Evolutionary conservation across 2,113 vertebrate genomes (phyloP).

Genomic region (Procavia capensis): DNA sequence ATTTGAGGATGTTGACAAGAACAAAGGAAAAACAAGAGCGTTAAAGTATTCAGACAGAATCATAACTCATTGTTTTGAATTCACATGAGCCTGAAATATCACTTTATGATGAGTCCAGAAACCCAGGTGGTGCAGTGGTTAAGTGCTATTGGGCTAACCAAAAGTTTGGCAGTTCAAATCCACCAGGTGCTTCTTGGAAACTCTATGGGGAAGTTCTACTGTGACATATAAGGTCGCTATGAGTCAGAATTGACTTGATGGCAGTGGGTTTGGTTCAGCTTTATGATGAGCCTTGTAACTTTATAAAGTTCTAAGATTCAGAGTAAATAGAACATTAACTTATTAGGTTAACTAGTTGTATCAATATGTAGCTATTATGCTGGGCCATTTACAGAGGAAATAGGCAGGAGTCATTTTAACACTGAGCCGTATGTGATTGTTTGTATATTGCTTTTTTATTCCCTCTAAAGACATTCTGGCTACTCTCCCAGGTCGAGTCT

Average conservation of each 20-base stretch:
- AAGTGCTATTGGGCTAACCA: too few species aligned
- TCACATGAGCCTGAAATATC: background rate
- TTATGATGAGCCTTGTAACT: background rate
- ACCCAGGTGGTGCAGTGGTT: too few species aligned
- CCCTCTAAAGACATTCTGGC: background rate
- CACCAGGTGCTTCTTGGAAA: too few species aligned
- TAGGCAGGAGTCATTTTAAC: background rate
- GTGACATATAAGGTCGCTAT: too few species aligned
- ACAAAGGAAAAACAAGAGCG: background rate
- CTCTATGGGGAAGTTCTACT: too few species aligned
- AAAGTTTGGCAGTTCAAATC: too few species aligned
- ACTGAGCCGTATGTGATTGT: background rate
- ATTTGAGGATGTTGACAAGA: background rate
- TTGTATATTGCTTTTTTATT: background rate
- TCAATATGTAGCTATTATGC: background rate
- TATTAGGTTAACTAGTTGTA: background rate
- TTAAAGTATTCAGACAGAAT: background rate
- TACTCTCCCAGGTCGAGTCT: conserved; percentile 57
- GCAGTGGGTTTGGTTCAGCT: too few species aligned
- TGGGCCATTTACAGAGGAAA: background rate
- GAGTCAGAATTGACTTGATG: too few species aligned
- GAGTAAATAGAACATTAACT: conserved; percentile 24
- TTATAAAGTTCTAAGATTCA: conserved; percentile 18
- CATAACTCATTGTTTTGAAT: conserved; percentile 5
- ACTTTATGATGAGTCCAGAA: background rate